Evolutionary conservation across 2,797 vertebrate species (phyloP), one percentile per base, ranked within the genome.

Genomic region (Erethizon dorsatum): DNA sequence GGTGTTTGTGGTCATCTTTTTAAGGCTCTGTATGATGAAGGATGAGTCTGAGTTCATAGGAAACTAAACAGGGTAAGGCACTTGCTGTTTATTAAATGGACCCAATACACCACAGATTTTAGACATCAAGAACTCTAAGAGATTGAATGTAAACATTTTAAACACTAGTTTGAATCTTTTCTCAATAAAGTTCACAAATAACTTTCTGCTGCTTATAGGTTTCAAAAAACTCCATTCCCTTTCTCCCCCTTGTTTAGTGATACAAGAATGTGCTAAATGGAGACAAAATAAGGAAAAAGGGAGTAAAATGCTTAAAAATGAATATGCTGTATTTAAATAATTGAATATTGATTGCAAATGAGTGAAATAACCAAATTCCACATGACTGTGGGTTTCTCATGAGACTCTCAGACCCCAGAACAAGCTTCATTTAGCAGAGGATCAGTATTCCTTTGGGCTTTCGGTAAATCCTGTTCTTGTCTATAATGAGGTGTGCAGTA

Each of bases 371-470:
- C 77, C 54, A 88, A 96, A 92, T 31, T 90, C 63, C 86, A 61
- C 50, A 77, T 71, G 63, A 90, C 57, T 77, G 78, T 83, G 47
- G 71, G 26, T 89, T 97, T 97, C 84, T 97, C 77, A 56, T 83
- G 83, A 97, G 96, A 94, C 65, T 90, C 17, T 37, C 47, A 97
- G 95, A 96, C 94, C 91, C 88, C 87, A 96, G 82, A 96, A 92
- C 93, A 97, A 97, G 96, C 78, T 95, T 95, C 90, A 97, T 91
- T 98, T 96, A 97, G 78, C 67, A 91, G 47, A 93, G 84, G 82
- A 95, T 96, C 96, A 96, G 91, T 37, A 90, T 92, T 96, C 93
- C 88, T 95, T 91, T 28, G 82, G 79, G 87, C 14, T 77, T 97
- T 95, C 94, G 41, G 84, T 94, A 97, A 97, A 86, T 80, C 22